These are phyloP conservation scores for Drosophila kohkoa DNA, from an alignment of 1,140 invertebrate species.

Conservation along the genomic window DNA sequence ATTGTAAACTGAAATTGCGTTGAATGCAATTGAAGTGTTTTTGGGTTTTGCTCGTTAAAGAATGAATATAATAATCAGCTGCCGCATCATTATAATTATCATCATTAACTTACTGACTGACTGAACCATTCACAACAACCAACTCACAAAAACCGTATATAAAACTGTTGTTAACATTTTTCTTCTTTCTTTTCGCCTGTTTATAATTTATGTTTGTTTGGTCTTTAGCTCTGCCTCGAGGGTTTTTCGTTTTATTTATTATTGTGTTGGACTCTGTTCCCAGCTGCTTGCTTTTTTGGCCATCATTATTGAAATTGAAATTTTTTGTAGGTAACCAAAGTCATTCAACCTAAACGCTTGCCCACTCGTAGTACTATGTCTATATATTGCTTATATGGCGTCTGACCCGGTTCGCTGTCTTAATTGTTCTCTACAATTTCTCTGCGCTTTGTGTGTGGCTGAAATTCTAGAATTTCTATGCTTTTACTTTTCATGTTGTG, in stretches of 20 bases:
- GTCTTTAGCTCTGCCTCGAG: constrained; percentile 26
- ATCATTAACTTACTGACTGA: constrained; percentile 78
- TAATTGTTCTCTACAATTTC: constrained; percentile 51
- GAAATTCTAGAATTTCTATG: constrained; percentile 19
- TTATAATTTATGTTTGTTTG: constrained; percentile 51
- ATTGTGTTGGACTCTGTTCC: constrained; percentile 12
- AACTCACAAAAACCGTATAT: neutral
- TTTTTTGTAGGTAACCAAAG: constrained; percentile 57
- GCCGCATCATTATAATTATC: constrained; percentile 61
- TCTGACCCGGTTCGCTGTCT: constrained; percentile 49
- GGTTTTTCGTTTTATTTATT: constrained; percentile 15
- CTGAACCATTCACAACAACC: constrained; percentile 39
- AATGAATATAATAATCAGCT: constrained; percentile 64
- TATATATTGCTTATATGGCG: constrained; percentile 17
- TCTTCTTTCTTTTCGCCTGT: constrained; percentile 38
- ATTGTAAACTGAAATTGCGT: constrained; percentile 30
- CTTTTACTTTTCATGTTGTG: constrained; percentile 56
- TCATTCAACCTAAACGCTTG: constrained; percentile 74
- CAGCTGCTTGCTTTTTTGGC: constrained; percentile 3
- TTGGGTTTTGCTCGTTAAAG: constrained; percentile 53
- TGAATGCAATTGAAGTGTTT: constrained; percentile 2
- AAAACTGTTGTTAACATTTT: constrained; percentile 18
- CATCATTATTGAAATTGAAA: constrained; percentile 74
- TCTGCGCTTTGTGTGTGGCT: constrained; percentile 20
- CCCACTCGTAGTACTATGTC: constrained; percentile 3